These are phyloP conservation scores for Acleris literana DNA, from an alignment of 2,888 invertebrate genomes.

Conservation along the genomic window DNA sequence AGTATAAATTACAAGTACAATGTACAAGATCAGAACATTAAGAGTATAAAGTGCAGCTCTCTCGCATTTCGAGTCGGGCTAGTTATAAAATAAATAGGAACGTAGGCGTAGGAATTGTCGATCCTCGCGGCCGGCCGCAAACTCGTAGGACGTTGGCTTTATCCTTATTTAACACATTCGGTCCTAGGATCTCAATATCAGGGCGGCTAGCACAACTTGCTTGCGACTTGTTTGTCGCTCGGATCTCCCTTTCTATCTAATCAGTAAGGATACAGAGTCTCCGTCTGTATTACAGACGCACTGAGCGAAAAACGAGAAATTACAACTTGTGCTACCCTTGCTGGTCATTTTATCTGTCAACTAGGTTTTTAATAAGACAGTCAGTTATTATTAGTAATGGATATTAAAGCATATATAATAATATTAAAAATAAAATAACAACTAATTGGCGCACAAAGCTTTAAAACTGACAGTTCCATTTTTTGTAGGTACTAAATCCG, in stretches of 20 bases:
- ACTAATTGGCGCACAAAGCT: neutral
- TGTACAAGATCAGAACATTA: neutral
- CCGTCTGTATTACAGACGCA: too few relatives aligned
- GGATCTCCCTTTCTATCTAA: too few relatives aligned
- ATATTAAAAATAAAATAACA: neutral
- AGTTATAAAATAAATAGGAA: slow-evolving; percentile 12
- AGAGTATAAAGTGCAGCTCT: slow-evolving; percentile 13
- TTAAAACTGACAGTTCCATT: neutral
- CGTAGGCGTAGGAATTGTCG: slow-evolving; percentile 23
- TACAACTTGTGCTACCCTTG: too few relatives aligned
- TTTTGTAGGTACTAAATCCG: neutral
- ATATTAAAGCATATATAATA: too few relatives aligned
- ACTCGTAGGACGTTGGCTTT: slow-evolving; percentile 3
- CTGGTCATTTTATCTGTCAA: too few relatives aligned
- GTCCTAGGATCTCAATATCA: neutral
- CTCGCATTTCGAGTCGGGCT: slow-evolving; percentile 1
- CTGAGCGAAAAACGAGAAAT: too few relatives aligned
- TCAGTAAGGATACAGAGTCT: too few relatives aligned
- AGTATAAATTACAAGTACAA: too few relatives aligned
- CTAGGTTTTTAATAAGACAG: too few relatives aligned
- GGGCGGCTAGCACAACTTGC: too few relatives aligned
- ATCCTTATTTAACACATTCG: neutral
- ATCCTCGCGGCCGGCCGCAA: slow-evolving; percentile 7
- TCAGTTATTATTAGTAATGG: too few relatives aligned
- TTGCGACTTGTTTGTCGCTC: too few relatives aligned